A percentile compares a stretch with the other conserved stretches of the same genome.
Conservation (phyloP, 2,797 vertebrate species). For the Lepus oiostolus region DNA sequence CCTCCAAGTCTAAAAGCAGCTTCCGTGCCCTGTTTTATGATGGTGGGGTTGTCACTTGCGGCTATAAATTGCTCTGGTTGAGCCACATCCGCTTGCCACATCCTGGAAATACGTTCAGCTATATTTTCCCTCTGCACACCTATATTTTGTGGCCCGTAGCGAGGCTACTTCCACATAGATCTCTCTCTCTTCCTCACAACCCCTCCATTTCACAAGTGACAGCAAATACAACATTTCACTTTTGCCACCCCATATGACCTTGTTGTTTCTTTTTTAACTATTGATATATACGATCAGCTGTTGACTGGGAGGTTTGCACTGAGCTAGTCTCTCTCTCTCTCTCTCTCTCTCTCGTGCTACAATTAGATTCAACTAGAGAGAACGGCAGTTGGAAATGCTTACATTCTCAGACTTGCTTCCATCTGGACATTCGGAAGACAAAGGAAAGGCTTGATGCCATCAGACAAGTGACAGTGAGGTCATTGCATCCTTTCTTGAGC, state of each 20-base stretch:
- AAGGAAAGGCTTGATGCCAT: background rate
- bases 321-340: background rate
- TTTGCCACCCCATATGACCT: background rate
- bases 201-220: background rate
- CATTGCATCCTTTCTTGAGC: background rate
- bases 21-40: slow-evolving; percentile 47
- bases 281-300: background rate
- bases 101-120: slow-evolving; percentile 62
- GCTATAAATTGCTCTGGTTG: slow-evolving; percentile 63
- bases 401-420: slow-evolving; percentile 7
- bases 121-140: background rate
- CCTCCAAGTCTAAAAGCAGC: slow-evolving; percentile 35
- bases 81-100: slow-evolving; percentile 26
- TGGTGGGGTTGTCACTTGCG: background rate
- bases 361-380: background rate
- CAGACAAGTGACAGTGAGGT: background rate
- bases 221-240: background rate
- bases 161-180: background rate
- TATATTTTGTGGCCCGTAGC: background rate
- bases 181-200: slow-evolving; percentile 31
- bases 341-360: background rate
- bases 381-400: background rate
- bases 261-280: slow-evolving; percentile 6
- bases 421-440: background rate
- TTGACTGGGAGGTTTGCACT: background rate